Evolutionary conservation across 2,797 vertebrate genomes (phyloP).

Genomic region (Scomberomorus guttatus): DNA sequence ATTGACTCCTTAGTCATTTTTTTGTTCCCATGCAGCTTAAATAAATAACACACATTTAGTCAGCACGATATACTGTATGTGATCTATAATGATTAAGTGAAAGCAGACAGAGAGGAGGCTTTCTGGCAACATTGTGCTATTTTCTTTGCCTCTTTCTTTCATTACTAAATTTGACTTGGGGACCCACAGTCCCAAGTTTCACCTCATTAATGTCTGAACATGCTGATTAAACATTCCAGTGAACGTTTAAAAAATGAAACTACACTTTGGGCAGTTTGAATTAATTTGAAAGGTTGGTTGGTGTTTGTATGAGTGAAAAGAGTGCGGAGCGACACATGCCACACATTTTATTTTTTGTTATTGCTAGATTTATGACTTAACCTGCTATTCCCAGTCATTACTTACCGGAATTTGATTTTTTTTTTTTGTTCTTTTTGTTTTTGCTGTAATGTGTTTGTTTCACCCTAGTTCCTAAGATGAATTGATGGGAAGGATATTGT

Average conservation of each 20-base stretch:
- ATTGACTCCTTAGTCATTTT: constrained; percentile 22
- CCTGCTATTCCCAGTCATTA: constrained; percentile 53
- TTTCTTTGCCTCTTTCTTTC: constrained; percentile 1
- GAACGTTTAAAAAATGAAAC: constrained; percentile 37
- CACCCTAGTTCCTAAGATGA: constrained; percentile 58
- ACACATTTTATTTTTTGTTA: constrained; percentile 14
- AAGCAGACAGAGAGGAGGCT: background rate
- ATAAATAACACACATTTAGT: constrained; percentile 30
- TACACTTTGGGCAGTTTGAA: constrained; percentile 24
- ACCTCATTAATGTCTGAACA: constrained; percentile 37
- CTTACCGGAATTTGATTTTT: constrained; percentile 49
- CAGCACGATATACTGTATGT: background rate
- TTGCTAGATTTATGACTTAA: constrained; percentile 57
- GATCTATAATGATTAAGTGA: constrained; percentile 25
- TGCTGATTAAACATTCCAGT: constrained; percentile 67
- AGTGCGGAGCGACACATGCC: constrained; percentile 38
- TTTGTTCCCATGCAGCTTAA: constrained; percentile 5
- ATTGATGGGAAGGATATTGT: constrained; percentile 66
- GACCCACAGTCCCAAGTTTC: background rate
- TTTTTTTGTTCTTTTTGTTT: constrained; percentile 15
- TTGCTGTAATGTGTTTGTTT: constrained; percentile 65
- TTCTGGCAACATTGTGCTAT: constrained; percentile 1
- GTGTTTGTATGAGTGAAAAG: constrained; percentile 43
- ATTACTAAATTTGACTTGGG: background rate
- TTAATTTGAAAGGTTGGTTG: constrained; percentile 34